A percentile compares a stretch with the other conserved stretches of the same genome.
Evolutionary conservation across 2,113 vertebrate species (phyloP).

Genomic region (Anser cygnoides): DNA sequence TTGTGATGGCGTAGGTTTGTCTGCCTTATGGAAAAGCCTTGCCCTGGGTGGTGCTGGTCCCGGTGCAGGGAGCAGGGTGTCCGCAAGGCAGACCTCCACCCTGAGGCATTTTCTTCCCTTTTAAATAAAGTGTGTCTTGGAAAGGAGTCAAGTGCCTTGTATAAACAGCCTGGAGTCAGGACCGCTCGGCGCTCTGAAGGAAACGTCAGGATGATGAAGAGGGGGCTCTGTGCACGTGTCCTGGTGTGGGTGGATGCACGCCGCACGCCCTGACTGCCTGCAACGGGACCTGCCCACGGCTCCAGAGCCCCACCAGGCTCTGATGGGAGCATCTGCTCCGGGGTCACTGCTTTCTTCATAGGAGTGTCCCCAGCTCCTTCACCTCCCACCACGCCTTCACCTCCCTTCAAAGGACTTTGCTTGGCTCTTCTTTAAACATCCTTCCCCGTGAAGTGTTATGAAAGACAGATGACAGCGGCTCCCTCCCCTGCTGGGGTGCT

Average conservation of each 20-base stretch:
- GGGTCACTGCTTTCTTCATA: not conserved
- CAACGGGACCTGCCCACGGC: not conserved
- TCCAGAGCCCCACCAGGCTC: not conserved
- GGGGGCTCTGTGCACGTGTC: not conserved
- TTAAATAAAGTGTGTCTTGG: not conserved
- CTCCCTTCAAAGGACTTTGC: not conserved
- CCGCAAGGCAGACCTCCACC: not conserved
- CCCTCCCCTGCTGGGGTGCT: not conserved
- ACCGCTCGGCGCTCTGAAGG: not conserved
- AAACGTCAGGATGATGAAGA: not conserved
- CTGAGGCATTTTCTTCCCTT: not conserved
- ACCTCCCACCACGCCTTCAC: not conserved
- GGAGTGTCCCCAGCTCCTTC: not conserved
- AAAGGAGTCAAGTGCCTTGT: not conserved
- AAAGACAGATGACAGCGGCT: not conserved
- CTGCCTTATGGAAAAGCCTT: not conserved
- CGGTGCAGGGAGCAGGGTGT: not conserved
- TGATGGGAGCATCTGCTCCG: not conserved
- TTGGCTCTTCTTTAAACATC: not conserved
- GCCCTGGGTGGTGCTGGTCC: not conserved
- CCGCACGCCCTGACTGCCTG: too few species aligned
- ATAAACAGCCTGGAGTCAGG: slow-evolving; percentile 9
- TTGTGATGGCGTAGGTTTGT: not conserved
- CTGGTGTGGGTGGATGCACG: not conserved
- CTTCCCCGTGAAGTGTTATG: rapidly evolving